phyloP scores from a whole-genome alignment of 2,797 vertebrate species.

The Eremophila alpestris region DNA sequence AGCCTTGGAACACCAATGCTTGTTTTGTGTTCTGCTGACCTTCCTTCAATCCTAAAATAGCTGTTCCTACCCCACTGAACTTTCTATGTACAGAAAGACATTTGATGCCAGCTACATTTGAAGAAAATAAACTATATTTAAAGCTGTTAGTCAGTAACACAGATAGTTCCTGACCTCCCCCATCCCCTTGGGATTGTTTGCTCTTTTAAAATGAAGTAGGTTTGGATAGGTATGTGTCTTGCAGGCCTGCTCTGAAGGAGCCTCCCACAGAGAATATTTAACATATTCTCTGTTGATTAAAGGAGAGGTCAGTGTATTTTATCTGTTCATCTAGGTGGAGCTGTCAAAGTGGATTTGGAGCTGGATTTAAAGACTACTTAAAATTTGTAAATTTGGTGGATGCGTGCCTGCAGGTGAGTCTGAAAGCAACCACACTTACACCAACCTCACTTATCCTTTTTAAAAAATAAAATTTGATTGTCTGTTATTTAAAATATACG shows the following conservation, averaged over 20 bases:
- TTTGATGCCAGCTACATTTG: background rate
- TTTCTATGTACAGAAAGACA: background rate
- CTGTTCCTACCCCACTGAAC: background rate
- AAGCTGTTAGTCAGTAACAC: background rate
- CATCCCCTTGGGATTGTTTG: background rate
- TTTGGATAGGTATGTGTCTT: background rate
- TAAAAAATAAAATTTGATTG: background rate
- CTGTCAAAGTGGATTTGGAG: background rate
- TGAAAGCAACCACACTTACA: background rate
- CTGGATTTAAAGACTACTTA: background rate
- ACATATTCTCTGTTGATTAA: background rate
- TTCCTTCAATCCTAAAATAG: constrained; percentile 1
- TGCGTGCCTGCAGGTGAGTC: background rate
- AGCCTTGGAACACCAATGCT: background rate
- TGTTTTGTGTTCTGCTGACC: background rate
- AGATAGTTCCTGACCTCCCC: background rate
- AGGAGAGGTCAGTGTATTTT: background rate
- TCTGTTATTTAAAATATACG: background rate
- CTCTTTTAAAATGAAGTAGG: background rate
- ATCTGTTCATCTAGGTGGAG: background rate
- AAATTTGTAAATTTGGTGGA: background rate
- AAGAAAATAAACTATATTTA: constrained; percentile 29
- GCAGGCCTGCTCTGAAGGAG: background rate
- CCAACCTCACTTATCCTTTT: background rate
- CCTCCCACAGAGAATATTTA: background rate